Conservation (phyloP, 2,888 invertebrate species). For the Unio delphinus region DNA sequence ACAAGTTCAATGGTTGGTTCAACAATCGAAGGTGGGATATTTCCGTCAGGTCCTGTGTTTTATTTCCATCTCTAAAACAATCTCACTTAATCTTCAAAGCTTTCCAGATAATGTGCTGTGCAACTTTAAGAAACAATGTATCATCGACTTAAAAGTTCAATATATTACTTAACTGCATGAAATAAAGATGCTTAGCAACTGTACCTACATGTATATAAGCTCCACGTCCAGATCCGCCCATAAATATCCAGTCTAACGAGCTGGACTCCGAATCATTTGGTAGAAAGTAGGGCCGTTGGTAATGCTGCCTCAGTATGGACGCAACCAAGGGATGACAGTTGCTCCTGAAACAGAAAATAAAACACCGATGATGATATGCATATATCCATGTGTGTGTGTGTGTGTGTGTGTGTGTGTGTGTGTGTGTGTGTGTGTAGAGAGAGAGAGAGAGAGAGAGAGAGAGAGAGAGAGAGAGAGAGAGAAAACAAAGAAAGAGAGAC, state of each 20-base stretch:
- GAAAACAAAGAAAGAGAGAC: neutral
- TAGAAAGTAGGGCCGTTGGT: conserved; percentile 86
- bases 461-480: neutral
- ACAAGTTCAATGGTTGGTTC: no score
- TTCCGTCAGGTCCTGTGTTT: no score
- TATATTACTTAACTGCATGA: neutral
- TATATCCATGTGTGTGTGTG: no score
- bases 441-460: no score
- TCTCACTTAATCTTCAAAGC: no score
- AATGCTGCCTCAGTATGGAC: conserved; percentile 82
- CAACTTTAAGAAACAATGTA: neutral
- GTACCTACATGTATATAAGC: conserved; percentile 83
- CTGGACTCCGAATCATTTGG: conserved; percentile 91
- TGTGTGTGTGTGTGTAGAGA: no score
- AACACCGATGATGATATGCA: no score
- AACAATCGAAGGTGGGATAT: no score
- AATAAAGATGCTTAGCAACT: neutral
- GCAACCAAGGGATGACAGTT: conserved; percentile 89
- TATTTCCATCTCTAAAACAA: no score
- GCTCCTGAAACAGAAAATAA: conserved; percentile 71
- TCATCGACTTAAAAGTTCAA: neutral
- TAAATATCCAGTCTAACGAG: conserved; percentile 90
- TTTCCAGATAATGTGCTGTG: neutral
- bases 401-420: no score
- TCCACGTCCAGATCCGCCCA: conserved; percentile 88